These are phyloP conservation scores for Sminthopsis crassicaudata DNA, from an alignment of 2,113 vertebrate genomes.

Conservation along the genomic window DNA sequence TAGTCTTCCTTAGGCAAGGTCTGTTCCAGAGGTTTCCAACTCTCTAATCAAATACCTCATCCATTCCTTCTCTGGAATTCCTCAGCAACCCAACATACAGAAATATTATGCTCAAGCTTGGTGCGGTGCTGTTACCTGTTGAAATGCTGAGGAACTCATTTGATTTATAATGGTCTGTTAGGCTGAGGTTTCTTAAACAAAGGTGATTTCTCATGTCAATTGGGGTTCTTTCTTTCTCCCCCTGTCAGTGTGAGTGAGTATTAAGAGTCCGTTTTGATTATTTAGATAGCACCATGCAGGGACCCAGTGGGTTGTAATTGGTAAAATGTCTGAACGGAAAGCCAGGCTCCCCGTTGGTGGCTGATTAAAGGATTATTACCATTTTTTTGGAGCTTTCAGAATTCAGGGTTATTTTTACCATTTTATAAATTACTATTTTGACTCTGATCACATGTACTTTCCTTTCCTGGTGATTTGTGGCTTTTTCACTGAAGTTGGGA, in stretches of 20 bases:
- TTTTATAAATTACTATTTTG: constrained; percentile 69
- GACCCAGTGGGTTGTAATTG: constrained; percentile 74
- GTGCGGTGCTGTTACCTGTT: constrained; percentile 17
- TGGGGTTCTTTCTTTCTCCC: constrained; percentile 58
- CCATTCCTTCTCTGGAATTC: background rate
- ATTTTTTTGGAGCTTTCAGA: constrained; percentile 68
- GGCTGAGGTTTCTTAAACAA: constrained; percentile 24
- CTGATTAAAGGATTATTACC: constrained; percentile 75
- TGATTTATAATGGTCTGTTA: background rate
- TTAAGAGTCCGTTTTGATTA: constrained; percentile 68
- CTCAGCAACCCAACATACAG: background rate
- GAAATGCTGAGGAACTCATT: background rate
- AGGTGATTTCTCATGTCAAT: constrained; percentile 25
- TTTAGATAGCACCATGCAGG: constrained; percentile 65
- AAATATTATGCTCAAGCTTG: background rate
- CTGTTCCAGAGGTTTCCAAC: background rate
- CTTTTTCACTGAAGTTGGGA: background rate
- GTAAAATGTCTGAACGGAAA: constrained; percentile 74
- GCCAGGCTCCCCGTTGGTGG: constrained; percentile 55
- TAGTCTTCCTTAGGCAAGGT: background rate
- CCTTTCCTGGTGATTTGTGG: constrained; percentile 21
- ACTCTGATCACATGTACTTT: constrained; percentile 49
- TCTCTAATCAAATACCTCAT: background rate
- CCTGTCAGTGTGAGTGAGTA: constrained; percentile 47
- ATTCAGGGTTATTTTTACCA: constrained; percentile 45